Base-by-base conservation (phyloP, 2,888 invertebrate genomes). In the Drosophila conformis region DNA sequence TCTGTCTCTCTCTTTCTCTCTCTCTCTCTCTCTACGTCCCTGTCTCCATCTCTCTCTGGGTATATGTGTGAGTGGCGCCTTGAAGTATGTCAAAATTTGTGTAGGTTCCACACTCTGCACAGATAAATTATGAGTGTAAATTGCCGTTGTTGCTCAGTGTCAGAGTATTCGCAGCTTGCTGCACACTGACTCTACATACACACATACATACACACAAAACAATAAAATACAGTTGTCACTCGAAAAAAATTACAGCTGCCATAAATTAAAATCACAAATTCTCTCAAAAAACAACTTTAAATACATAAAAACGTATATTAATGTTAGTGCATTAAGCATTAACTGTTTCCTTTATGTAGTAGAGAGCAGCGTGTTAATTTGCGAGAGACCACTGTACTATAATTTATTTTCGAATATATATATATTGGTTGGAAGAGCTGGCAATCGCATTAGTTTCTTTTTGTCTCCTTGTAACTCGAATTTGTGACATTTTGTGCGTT, bases 111-210 rank as follows among this genome's bases (percentile, higher is more conserved):
- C 68, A 58, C 42, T 58, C 60, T 40, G 71, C 67, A 56, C 82
- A 78, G 76, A 79, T 84, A 84, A 86, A 82, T 85, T 84, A 84
- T 85, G 87, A 87, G 82, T 78, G 80, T 77, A 81, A 69, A 78
- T 72, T 69, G 76, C 76, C 79, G 65, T 62, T 72, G 73, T 73
- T 75, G 78, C 84, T 75, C 49, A 60, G 71, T 78, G 75, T 78
- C 71, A 75, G 75, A 70, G 78, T 72, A 75, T 78, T 75, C 66
- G 65, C 71, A 71, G 52, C 69, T 40, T 40, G 48, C 57, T 49
- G 59, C 42, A 62, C 13, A 59, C 11, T 10, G 15, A 52, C 13
- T 33, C 29, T 33, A 25, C 33, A 18, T 46, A 25, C 46, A 11
- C 11, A 31, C 33, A 29, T 53, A 53, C n/a, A 15, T 56, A 52